Percentiles rank a stretch among this genome's conserved stretches.
phyloP scores from a whole-genome alignment of 1,140 invertebrate species.

The Drosophila ambigua region DNA sequence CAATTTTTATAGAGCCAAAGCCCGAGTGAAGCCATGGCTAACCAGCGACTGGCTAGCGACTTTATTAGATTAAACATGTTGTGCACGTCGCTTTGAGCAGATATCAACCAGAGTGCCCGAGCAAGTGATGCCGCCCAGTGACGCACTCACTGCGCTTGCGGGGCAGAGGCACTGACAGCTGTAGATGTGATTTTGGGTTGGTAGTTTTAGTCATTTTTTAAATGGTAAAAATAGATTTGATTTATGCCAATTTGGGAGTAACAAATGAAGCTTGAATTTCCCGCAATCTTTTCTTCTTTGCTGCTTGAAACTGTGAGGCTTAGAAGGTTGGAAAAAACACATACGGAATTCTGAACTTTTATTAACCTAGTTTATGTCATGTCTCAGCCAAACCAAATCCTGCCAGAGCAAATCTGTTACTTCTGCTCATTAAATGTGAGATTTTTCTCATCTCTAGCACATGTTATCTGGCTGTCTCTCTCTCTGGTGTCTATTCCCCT shows the following conservation, averaged over 20 bases:
- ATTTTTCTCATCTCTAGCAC: conserved; percentile 22
- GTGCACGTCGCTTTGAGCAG: conserved; percentile 44
- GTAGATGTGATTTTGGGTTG: background rate
- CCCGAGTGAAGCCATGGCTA: conserved; percentile 4
- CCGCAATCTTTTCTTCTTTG: no score
- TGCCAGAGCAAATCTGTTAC: background rate
- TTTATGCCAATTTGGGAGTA: no score
- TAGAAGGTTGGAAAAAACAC: background rate
- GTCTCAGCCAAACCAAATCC: background rate
- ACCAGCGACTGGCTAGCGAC: conserved; percentile 49
- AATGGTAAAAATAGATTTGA: background rate
- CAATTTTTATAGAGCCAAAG: conserved; percentile 64
- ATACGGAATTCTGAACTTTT: no score
- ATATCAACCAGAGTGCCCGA: background rate
- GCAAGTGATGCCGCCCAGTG: conserved; percentile 14
- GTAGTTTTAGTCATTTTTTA: background rate
- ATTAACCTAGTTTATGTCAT: background rate
- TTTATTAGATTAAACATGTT: conserved; percentile 82
- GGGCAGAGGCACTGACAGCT: background rate
- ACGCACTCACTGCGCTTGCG: conserved; percentile 8
- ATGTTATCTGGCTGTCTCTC: conserved; percentile 37
- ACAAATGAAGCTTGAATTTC: no score
- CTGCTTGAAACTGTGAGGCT: background rate
- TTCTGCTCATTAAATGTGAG: conserved; percentile 15
- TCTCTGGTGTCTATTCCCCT: conserved; percentile 23